A percentile compares a stretch with the other conserved stretches of the same genome.
phyloP scores from a whole-genome alignment of 2,113 vertebrate genomes.

The Rattus norvegicus region DNA sequence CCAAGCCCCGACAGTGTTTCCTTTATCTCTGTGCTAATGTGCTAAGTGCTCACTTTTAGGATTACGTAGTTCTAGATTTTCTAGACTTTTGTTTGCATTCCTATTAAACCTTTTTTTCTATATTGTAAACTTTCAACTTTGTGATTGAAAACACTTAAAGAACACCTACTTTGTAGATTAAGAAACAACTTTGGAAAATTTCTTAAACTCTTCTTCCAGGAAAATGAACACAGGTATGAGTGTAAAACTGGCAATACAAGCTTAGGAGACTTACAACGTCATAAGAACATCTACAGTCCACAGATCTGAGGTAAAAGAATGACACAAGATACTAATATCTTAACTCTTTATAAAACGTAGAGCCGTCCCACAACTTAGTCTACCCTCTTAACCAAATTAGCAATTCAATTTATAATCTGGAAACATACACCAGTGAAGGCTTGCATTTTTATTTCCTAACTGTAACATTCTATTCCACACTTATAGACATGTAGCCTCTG shows the following conservation, averaged over 20 bases:
- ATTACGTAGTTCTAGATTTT: background rate
- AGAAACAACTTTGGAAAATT: slow-evolving; percentile 2
- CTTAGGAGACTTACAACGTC: background rate
- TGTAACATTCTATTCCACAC: background rate
- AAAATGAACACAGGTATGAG: background rate
- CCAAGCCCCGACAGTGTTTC: background rate
- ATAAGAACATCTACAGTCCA: background rate
- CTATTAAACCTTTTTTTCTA: slow-evolving; percentile 10
- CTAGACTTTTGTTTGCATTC: background rate
- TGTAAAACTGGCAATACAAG: background rate
- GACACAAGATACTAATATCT: background rate
- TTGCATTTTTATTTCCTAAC: background rate
- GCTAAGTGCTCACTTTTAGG: background rate
- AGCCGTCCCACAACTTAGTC: background rate
- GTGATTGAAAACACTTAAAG: background rate
- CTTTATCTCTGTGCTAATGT: background rate
- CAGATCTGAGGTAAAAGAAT: background rate
- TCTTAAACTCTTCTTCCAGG: background rate
- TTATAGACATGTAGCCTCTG: background rate
- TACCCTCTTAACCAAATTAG: background rate
- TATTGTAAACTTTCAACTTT: background rate
- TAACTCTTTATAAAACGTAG: background rate
- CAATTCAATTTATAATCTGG: background rate
- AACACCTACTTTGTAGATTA: background rate
- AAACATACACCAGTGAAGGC: background rate